Evolutionary conservation across 2,888 invertebrate species (phyloP), one percentile per base, ranked within the genome.

Genomic region (Plagiodera versicolora): DNA sequence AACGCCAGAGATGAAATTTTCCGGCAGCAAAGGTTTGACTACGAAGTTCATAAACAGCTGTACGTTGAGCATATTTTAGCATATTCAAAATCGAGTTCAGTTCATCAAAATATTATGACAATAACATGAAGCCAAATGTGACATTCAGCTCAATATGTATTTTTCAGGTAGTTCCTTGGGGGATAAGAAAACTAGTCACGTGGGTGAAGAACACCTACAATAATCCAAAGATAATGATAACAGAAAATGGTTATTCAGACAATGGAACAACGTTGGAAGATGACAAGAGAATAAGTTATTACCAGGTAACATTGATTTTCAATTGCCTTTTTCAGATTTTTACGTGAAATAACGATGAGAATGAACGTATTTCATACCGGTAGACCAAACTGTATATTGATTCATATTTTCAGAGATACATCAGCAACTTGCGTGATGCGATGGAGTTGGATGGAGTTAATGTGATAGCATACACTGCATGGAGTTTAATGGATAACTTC

Each of bases 171-270:
- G 84, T 84, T 0, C 86, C 88, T 0, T 84, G 84, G 83, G 87
- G 86, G 0, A 82, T 89, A 60, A 76, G 79, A 60, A 84, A 85
- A 65, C 60, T 86, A 0, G 72, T 89, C 0, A 76, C 80, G 11
- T 83, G 84, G 80, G 81, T 78, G 46, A 75, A 71, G 56, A 52
- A 67, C 1, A 70, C 72, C 19, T 77, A 75, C 50, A 63, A 68
- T 47, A 84, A 87, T 73, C 84, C 85, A 0, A 76, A 81, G 35
- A 79, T 88, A 6, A 81, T 81, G 58, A 73, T 87, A 2, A 84
- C 84, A 0, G 88, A 86, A 71, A 87, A 86, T 64, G 87, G 87
- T 0, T 83, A 48, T 81, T 8, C 67, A 9, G 83, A 83, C 20
- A 48, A 67, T 0, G 83, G 81, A 1, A 80, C 81, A 24, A 39